A percentile compares a stretch with the other conserved stretches of the same genome.
Conservation (phyloP, 2,797 vertebrate genomes). For the Micrastur ruficollis region DNA sequence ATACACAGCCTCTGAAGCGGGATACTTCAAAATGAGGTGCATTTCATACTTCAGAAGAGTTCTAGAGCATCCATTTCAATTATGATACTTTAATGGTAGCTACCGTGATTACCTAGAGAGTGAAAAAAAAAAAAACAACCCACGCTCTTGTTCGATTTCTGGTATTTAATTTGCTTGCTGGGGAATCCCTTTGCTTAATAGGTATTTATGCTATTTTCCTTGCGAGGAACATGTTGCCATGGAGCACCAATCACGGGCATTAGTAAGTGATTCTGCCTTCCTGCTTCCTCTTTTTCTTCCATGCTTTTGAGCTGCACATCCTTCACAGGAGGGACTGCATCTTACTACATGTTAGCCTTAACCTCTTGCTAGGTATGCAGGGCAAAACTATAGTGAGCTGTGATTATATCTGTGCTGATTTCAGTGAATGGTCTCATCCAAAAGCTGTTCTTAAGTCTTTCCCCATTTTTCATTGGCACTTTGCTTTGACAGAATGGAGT, state of each 20-base stretch:
- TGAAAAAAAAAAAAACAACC: background rate
- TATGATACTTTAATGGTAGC: background rate
- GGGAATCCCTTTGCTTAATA: background rate
- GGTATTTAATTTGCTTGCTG: background rate
- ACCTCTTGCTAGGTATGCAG: background rate
- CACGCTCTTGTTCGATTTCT: background rate
- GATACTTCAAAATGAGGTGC: background rate
- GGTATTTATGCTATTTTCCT: background rate
- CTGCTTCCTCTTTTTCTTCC: background rate
- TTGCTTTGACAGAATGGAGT: conserved; percentile 52
- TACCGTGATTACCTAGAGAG: background rate
- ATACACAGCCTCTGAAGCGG: background rate
- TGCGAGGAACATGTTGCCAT: background rate
- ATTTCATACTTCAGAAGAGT: background rate
- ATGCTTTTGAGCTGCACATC: background rate
- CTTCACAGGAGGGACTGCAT: background rate
- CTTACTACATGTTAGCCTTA: background rate
- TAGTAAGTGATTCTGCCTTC: background rate
- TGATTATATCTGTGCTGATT: background rate
- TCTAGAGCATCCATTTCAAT: background rate
- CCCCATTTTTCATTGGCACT: conserved; percentile 21
- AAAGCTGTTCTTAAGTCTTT: conserved; percentile 1
- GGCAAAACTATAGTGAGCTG: background rate
- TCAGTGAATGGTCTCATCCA: background rate
- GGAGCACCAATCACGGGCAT: background rate